Evolutionary conservation across 2,888 invertebrate species (phyloP).

Genomic region (Aporophyla lueneburgensis): DNA sequence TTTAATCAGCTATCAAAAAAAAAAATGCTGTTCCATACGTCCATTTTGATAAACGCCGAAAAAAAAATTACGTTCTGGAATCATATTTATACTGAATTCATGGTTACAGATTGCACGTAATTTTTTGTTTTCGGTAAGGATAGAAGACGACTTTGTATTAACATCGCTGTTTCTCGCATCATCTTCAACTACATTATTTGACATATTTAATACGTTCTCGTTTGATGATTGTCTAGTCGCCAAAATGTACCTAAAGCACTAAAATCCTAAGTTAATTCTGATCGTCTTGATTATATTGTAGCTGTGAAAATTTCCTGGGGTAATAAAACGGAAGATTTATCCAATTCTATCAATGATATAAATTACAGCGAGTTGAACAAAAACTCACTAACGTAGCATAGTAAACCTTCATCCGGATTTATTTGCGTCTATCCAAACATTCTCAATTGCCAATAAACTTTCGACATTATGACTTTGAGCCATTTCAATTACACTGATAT

Average conservation of each 20-base stretch:
- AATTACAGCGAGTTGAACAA: constrained; percentile 31
- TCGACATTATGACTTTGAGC: constrained; percentile 57
- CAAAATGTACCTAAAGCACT: background rate
- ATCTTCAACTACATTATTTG: background rate
- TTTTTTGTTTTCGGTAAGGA: no score
- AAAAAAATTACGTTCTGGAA: no score
- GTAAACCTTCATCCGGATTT: constrained; percentile 42
- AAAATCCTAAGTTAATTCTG: background rate
- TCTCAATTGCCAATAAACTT: constrained; percentile 58
- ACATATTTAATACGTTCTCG: background rate
- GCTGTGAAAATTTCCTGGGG: constrained; percentile 1
- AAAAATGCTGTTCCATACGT: no score
- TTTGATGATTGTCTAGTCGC: background rate
- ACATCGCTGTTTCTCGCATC: background rate
- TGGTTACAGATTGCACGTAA: no score
- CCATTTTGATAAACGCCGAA: no score
- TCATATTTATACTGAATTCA: no score
- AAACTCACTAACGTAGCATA: constrained; percentile 19
- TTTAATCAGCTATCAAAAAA: no score
- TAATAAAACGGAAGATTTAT: constrained; percentile 38
- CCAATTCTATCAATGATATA: constrained; percentile 28
- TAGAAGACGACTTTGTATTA: background rate
- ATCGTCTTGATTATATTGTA: constrained; percentile 8
- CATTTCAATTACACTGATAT: constrained; percentile 51
- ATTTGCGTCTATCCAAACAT: constrained; percentile 54